A percentile compares a stretch with the other conserved stretches of the same genome.
phyloP scores from a whole-genome alignment of 2,888 invertebrate species.

The Watsonalla cultraria region DNA sequence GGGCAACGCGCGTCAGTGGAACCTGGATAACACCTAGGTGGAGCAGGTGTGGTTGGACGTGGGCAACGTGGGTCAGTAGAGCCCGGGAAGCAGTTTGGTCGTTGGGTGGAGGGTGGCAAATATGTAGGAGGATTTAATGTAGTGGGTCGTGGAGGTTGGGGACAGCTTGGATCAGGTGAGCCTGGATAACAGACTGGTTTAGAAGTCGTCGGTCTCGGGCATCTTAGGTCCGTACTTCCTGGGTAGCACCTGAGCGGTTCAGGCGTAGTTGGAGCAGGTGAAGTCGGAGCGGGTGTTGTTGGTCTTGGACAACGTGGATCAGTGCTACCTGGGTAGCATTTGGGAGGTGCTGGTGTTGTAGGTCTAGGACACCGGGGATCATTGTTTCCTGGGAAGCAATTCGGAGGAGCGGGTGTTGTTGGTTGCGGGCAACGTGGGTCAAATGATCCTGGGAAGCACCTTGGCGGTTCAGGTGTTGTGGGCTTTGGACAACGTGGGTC shows the following conservation, averaged over 20 bases:
- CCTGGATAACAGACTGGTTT: constrained; percentile 24
- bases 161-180: constrained; percentile 24
- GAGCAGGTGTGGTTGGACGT: constrained; percentile 16
- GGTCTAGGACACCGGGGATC: constrained; percentile 41
- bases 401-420: constrained; percentile 16
- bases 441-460: constrained; percentile 30
- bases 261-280: constrained; percentile 20
- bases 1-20: constrained; percentile 31
- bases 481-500: constrained; percentile 12
- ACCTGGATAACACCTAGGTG: constrained; percentile 39
- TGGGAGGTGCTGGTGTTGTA: constrained; percentile 31
- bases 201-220: constrained; percentile 26
- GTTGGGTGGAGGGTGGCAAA: constrained; percentile 29
- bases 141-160: constrained; percentile 21
- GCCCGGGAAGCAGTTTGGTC: constrained; percentile 43
- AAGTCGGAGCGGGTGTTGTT: constrained; percentile 24
- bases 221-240: constrained; percentile 38
- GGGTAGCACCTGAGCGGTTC: constrained; percentile 29
- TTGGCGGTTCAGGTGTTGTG: constrained; percentile 15
- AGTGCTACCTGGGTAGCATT: constrained; percentile 26
- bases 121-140: constrained; percentile 16
- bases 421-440: constrained; percentile 37
- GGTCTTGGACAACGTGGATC: constrained; percentile 38
- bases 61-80: constrained; percentile 45
- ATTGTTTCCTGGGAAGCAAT: constrained; percentile 42